These are phyloP conservation scores for Temnothorax rugatulus DNA, from an alignment of 2,888 invertebrate species.

Conservation along the genomic window DNA sequence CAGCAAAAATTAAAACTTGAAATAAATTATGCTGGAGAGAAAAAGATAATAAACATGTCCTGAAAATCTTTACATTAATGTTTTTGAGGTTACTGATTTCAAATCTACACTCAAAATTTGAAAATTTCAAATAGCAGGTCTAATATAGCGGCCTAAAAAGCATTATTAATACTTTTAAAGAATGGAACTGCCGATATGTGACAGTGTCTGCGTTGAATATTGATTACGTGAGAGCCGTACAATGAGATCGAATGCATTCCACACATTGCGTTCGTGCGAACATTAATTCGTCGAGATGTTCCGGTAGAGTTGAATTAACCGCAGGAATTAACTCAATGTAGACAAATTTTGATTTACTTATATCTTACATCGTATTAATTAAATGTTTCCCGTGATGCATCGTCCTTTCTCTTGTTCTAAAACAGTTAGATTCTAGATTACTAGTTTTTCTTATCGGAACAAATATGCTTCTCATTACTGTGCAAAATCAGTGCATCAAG, in stretches of 20 bases:
- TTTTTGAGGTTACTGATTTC: too few relatives aligned
- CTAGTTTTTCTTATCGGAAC: not conserved
- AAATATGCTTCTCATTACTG: not conserved
- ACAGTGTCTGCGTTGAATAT: not conserved
- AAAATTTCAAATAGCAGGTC: too few relatives aligned
- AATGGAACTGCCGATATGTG: not conserved
- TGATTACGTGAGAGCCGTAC: not conserved
- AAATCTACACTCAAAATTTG: too few relatives aligned
- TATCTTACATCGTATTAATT: slow-evolving; percentile 17
- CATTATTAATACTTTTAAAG: not conserved
- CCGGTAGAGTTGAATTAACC: not conserved
- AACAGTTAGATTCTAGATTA: slow-evolving; percentile 12
- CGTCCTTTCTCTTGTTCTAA: not conserved
- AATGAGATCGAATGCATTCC: not conserved
- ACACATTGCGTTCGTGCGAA: not conserved
- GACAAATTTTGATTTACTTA: slow-evolving; percentile 13
- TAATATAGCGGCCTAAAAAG: too few relatives aligned
- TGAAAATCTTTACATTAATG: too few relatives aligned
- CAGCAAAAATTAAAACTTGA: too few relatives aligned
- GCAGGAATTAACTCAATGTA: not conserved
- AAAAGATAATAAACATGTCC: too few relatives aligned
- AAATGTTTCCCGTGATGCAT: not conserved
- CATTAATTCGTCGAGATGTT: slow-evolving; percentile 26
- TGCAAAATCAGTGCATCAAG: not conserved
- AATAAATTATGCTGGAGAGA: too few relatives aligned